phyloP scores from a whole-genome alignment of 2,797 vertebrate species.

The Scleropages formosus region DNA sequence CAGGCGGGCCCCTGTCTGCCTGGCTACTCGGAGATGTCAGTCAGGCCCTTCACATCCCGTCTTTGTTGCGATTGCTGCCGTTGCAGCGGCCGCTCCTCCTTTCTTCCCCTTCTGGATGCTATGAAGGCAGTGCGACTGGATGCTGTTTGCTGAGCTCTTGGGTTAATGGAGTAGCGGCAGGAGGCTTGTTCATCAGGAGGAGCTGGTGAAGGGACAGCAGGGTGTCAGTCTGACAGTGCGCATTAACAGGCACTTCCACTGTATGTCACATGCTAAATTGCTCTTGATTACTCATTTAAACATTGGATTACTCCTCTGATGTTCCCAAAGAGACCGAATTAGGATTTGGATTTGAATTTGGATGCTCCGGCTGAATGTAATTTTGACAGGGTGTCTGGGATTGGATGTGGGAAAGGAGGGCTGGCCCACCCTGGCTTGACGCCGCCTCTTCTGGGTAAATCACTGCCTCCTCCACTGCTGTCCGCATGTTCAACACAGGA shows the following conservation, averaged over 20 bases:
- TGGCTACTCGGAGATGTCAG: neutral
- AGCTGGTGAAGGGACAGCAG: neutral
- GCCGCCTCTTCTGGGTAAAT: constrained; percentile 1
- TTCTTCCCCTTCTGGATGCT: neutral
- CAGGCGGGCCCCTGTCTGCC: neutral
- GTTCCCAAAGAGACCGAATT: neutral
- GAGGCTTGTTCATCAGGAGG: neutral
- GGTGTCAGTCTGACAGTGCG: neutral
- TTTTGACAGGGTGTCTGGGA: neutral
- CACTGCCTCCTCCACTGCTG: constrained; percentile 5
- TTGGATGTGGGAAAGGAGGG: neutral
- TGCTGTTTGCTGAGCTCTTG: neutral
- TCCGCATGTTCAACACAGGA: neutral
- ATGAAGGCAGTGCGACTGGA: neutral
- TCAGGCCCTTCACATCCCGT: neutral
- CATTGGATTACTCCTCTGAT: neutral
- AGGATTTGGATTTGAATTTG: constrained; percentile 14
- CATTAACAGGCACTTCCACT: neutral
- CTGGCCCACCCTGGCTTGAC: constrained; percentile 12
- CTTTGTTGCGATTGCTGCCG: neutral
- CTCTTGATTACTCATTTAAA: neutral
- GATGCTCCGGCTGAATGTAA: neutral
- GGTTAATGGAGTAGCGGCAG: neutral
- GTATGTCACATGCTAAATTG: neutral
- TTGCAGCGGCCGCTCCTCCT: neutral